These are phyloP conservation scores for Anorthoa munda DNA, from an alignment of 2,888 invertebrate genomes.

Conservation along the genomic window DNA sequence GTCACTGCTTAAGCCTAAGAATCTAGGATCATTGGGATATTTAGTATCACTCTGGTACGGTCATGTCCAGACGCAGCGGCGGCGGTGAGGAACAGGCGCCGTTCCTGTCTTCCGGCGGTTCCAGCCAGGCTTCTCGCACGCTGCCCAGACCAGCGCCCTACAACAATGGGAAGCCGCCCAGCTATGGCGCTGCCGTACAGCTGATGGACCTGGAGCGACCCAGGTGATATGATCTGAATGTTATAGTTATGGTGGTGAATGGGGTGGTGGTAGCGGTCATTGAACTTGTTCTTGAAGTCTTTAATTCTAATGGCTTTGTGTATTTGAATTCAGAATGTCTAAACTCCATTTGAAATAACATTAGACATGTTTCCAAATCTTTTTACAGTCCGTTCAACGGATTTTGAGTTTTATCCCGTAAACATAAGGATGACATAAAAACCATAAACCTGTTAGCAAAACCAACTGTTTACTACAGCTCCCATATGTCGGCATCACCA, in stretches of 20 bases:
- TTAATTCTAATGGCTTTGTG: no score
- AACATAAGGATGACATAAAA: no score
- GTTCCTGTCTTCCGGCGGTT: slow-evolving; percentile 92
- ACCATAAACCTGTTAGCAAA: no score
- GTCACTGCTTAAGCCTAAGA: no score
- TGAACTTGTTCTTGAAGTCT: neutral
- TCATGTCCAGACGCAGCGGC: slow-evolving; percentile 92
- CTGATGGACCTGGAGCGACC: slow-evolving; percentile 86
- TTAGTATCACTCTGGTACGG: no score
- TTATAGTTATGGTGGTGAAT: neutral
- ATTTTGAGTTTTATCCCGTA: no score
- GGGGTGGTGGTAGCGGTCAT: neutral
- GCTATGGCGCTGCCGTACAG: slow-evolving; percentile 91
- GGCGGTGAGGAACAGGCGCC: slow-evolving; percentile 96
- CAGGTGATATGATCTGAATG: slow-evolving; percentile 62
- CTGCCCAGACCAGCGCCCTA: slow-evolving; percentile 91
- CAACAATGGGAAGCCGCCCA: slow-evolving; percentile 92
- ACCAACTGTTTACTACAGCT: no score
- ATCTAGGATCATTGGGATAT: no score
- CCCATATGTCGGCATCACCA: no score
- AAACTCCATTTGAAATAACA: no score
- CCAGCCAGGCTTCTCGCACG: slow-evolving; percentile 89
- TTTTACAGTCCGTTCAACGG: no score
- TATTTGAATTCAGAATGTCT: neutral
- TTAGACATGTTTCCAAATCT: no score